phyloP scores from a whole-genome alignment of 2,797 vertebrate species.

The Periparus ater region DNA sequence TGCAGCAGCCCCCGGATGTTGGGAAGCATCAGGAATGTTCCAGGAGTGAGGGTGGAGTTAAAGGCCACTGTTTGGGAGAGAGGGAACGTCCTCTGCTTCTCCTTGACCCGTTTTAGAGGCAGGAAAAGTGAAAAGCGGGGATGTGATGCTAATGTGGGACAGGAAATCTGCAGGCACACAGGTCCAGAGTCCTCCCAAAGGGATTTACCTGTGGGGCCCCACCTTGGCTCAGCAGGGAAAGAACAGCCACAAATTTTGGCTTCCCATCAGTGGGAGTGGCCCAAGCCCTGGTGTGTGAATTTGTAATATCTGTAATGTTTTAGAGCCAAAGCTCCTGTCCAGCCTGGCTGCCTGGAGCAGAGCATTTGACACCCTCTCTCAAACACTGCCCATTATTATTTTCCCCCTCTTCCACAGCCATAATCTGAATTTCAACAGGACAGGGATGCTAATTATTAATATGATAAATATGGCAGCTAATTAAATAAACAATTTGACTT shows the following conservation, averaged over 20 bases:
- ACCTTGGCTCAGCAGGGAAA: not conserved
- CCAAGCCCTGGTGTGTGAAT: not conserved
- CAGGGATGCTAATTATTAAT: not conserved
- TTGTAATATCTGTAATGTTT: not conserved
- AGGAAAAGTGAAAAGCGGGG: not conserved
- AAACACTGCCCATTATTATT: not conserved
- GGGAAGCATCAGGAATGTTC: not conserved
- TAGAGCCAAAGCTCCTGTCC: not conserved
- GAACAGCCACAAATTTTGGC: not conserved
- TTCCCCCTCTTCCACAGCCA: not conserved
- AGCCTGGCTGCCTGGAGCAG: not conserved
- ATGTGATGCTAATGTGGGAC: too few species aligned
- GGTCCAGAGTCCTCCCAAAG: not conserved
- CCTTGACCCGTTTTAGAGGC: not conserved
- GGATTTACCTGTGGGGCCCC: not conserved
- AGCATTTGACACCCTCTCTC: not conserved
- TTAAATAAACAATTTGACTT: not conserved
- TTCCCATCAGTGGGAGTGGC: not conserved
- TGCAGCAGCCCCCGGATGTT: not conserved
- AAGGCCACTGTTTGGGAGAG: rapidly evolving
- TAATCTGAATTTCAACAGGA: not conserved
- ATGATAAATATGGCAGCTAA: not conserved
- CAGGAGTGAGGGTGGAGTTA: not conserved
- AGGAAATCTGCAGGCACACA: not conserved
- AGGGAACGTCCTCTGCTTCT: not conserved